Evolutionary conservation across 2,888 invertebrate genomes (phyloP).

Genomic region (Erannis defoliaria): DNA sequence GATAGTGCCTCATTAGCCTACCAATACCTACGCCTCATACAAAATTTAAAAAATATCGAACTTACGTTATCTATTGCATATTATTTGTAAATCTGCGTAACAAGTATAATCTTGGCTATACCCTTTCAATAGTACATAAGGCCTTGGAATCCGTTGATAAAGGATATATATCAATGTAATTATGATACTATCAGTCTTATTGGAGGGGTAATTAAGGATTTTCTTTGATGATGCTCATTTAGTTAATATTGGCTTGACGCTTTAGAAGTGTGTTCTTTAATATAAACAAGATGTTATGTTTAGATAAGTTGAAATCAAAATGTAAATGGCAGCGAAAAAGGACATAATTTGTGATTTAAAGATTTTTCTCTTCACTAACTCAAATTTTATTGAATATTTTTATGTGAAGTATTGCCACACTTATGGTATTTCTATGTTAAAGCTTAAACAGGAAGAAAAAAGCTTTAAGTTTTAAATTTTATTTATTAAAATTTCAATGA

Average conservation of each 20-base stretch:
- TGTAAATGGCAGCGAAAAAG: background rate
- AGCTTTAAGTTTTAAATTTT: too few relatives aligned
- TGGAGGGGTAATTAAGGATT: constrained; percentile 25
- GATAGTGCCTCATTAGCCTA: too few relatives aligned
- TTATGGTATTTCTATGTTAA: too few relatives aligned
- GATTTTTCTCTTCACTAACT: too few relatives aligned
- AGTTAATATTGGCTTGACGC: background rate
- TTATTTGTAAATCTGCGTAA: background rate
- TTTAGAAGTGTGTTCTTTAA: background rate
- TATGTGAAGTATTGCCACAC: too few relatives aligned
- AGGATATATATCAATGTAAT: constrained; percentile 27
- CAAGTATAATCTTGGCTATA: constrained; percentile 21
- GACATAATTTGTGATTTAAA: too few relatives aligned
- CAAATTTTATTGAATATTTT: too few relatives aligned
- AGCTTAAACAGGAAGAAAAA: too few relatives aligned
- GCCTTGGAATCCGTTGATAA: constrained; percentile 15
- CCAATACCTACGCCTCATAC: too few relatives aligned
- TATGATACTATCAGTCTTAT: constrained; percentile 31
- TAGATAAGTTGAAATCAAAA: background rate
- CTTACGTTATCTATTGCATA: background rate
- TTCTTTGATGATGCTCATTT: constrained; percentile 27
- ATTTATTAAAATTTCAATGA: too few relatives aligned
- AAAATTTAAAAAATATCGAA: background rate
- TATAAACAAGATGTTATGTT: background rate
- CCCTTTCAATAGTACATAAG: constrained; percentile 23